Evolutionary conservation across 2,888 invertebrate species (phyloP), one percentile per base, ranked within the genome.

Genomic region (Gymnocheta viridis): DNA sequence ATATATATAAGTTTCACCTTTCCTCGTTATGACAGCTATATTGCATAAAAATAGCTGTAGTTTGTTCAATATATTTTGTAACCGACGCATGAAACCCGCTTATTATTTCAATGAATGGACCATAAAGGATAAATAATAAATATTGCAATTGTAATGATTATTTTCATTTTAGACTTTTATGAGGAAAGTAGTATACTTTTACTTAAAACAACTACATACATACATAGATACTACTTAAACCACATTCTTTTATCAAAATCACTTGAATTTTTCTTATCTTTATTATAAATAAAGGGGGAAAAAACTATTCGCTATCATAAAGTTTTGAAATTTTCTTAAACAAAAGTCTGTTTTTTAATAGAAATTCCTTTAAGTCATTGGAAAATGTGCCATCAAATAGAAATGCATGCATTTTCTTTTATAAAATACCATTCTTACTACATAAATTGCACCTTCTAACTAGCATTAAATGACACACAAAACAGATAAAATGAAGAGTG

Each of bases 371-470:
- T 5, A 69, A 62, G 32, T 58, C 58, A 66, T 72, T 70, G 54
- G 1, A 29, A 67, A 74, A 60, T 67, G 24, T 81, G 49, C 35
- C 27, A 74, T 56, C n/a, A 41, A 77, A 66, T 41, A 41, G 64
- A 82, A 62, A 69, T 64, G 38, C 62, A 51, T 69, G 51, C 12
- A 32, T 24, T 67, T n/a, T 51, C 24, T 54, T 17, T 74, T 69
- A 54, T 35, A 70, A 56, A 54, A 70, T 70, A 72, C 60, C 41
- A 38, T 69, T 47, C 79, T 83, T 83, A 83, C 82, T 79, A 69
- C 79, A 79, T 79, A 74, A 79, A 79, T 70, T 82, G 69, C 62
- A 82, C 74, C 67, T 79, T 79, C 44, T 70, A 70, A 76, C 12
- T 24, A 49, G 58, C 54, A 69, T 70, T 49, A 22, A 66, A 58